Evolutionary conservation across 2,888 invertebrate genomes (phyloP).

Genomic region (Sialis lutaria): DNA sequence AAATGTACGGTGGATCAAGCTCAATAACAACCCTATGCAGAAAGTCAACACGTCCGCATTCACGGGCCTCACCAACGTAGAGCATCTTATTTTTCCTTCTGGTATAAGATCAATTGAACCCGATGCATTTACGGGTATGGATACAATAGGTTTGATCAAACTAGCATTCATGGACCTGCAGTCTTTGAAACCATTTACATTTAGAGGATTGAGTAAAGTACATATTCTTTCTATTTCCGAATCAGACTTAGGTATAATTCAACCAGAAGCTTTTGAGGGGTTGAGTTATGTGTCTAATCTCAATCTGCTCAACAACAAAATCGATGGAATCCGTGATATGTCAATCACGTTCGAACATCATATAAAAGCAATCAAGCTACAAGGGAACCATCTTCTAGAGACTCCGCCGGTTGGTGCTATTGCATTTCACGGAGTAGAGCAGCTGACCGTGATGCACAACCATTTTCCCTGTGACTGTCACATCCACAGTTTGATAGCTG

Average conservation of each 20-base stretch:
- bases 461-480: slow-evolving; percentile 82
- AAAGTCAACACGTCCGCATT: slow-evolving; percentile 69
- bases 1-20: slow-evolving; percentile 60
- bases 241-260: slow-evolving; percentile 62
- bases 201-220: slow-evolving; percentile 59
- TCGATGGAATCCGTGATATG: slow-evolving; percentile 62
- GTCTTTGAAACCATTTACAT: slow-evolving; percentile 49
- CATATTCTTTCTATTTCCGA: slow-evolving; percentile 62
- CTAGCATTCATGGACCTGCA: slow-evolving; percentile 71
- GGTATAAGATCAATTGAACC: slow-evolving; percentile 60
- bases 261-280: slow-evolving; percentile 59
- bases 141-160: slow-evolving; percentile 65
- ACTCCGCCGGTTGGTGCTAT: slow-evolving; percentile 51
- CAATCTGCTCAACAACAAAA: slow-evolving; percentile 70
- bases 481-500: slow-evolving; percentile 55
- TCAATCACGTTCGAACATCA: slow-evolving; percentile 52
- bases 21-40: slow-evolving; percentile 71
- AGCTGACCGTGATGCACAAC: slow-evolving; percentile 55
- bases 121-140: slow-evolving; percentile 65
- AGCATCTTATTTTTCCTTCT: slow-evolving; percentile 66
- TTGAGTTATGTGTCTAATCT: slow-evolving; percentile 51
- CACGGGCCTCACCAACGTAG: slow-evolving; percentile 65
- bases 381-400: slow-evolving; percentile 70
- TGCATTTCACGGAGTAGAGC: slow-evolving; percentile 51
- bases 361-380: slow-evolving; percentile 52